Conservation (phyloP, 2,113 vertebrate genomes). For the Neotoma lepida region DNA sequence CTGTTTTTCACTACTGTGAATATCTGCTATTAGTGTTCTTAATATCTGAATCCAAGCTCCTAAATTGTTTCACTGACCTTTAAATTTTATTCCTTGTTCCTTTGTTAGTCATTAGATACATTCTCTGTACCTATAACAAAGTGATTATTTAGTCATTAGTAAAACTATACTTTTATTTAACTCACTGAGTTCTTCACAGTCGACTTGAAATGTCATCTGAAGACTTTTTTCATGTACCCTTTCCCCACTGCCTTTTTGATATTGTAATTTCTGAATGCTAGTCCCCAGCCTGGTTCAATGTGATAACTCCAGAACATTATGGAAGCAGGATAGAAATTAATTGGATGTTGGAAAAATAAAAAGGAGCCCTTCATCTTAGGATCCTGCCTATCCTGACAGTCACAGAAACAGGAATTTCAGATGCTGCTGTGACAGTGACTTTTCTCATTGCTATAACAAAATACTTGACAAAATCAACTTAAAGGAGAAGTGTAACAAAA, state of each 20-base stretch:
- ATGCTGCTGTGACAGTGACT: no score
- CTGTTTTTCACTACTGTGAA: not conserved
- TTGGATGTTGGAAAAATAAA: no score
- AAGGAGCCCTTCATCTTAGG: not conserved
- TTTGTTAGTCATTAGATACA: not conserved
- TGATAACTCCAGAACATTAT: not conserved
- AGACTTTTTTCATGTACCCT: not conserved
- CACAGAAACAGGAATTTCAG: not conserved
- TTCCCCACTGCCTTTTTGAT: rapidly evolving
- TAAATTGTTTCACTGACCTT: not conserved
- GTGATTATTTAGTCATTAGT: not conserved
- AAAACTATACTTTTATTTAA: not conserved
- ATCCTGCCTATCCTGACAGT: not conserved
- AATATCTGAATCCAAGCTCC: not conserved
- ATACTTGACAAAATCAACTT: not conserved
- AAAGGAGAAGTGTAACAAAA: no score
- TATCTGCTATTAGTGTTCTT: not conserved
- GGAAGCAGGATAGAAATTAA: not conserved
- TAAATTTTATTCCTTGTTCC: not conserved
- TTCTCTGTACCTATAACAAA: not conserved
- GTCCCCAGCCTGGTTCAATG: not conserved
- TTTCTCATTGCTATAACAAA: not conserved
- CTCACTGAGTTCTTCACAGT: not conserved
- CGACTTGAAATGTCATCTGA: not conserved
- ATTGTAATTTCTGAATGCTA: not conserved